Percentiles rank a stretch among this genome's conserved stretches.
Conservation (phyloP, 37 sponge, comb jelly and placozoan genomes). For the Oopsacas minuta region DNA sequence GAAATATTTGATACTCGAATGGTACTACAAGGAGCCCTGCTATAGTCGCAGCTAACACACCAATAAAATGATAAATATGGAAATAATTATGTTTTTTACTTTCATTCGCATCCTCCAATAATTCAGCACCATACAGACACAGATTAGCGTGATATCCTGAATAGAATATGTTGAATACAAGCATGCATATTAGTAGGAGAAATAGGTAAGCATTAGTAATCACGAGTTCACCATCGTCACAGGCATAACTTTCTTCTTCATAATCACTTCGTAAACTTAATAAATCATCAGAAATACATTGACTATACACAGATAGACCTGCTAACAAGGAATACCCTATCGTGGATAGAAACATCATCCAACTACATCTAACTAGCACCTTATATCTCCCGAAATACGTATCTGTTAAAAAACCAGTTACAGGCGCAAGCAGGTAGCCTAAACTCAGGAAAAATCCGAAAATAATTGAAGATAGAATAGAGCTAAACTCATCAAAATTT, state of each 20-base stretch:
- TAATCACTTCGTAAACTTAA: neutral
- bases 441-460: neutral
- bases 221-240: neutral
- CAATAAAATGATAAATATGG: neutral
- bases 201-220: neutral
- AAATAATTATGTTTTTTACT: neutral
- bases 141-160: neutral
- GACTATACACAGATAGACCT: neutral
- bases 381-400: conserved; percentile 11
- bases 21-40: neutral
- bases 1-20: neutral
- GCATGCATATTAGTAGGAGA: neutral
- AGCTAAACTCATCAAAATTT: neutral
- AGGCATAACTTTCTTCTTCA: neutral
- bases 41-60: neutral
- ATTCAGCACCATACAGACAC: neutral
- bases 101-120: neutral
- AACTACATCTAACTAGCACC: neutral
- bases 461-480: conserved; percentile 4
- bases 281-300: neutral
- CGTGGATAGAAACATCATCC: neutral
- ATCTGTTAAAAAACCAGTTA: conserved; percentile 1
- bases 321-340: neutral
- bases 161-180: neutral
- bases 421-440: neutral